phyloP scores from a whole-genome alignment of 2,888 invertebrate genomes.

The Reticulitermes lucifugus region DNA sequence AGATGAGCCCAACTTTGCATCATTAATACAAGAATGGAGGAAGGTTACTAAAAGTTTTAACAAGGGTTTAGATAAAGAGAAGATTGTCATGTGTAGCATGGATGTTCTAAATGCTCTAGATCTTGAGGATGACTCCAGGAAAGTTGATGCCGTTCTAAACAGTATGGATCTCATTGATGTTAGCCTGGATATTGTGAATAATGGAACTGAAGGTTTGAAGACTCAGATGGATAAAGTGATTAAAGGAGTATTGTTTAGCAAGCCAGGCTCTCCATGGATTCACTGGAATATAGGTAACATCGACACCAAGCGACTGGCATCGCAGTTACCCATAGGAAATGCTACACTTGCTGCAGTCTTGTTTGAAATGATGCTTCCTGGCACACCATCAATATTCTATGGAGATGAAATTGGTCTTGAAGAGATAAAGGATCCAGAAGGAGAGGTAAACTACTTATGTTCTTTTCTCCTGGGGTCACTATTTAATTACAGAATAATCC shows the following conservation, averaged over 20 bases:
- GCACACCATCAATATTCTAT: slow-evolving; percentile 88
- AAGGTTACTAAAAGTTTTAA: slow-evolving; percentile 61
- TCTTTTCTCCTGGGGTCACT: too few relatives aligned
- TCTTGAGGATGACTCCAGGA: slow-evolving; percentile 63
- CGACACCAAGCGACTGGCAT: slow-evolving; percentile 71
- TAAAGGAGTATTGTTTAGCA: slow-evolving; percentile 69
- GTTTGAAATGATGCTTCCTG: slow-evolving; percentile 86
- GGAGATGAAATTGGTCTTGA: slow-evolving; percentile 89
- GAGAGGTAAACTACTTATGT: slow-evolving; percentile 60
- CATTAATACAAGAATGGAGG: slow-evolving; percentile 76
- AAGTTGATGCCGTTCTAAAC: slow-evolving; percentile 69
- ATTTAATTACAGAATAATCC: too few relatives aligned
- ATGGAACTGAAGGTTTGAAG: slow-evolving; percentile 71
- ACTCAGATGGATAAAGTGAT: slow-evolving; percentile 70
- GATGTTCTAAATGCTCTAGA: slow-evolving; percentile 66
- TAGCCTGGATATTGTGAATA: slow-evolving; percentile 68
- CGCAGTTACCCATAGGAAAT: slow-evolving; percentile 67
- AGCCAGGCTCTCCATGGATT: slow-evolving; percentile 78
- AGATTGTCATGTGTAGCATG: slow-evolving; percentile 76
- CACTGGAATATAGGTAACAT: slow-evolving; percentile 83
- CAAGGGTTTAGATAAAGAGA: slow-evolving; percentile 59
- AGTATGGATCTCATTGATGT: slow-evolving; percentile 80
- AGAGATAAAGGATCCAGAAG: slow-evolving; percentile 69
- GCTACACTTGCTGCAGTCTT: slow-evolving; percentile 77
- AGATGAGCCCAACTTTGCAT: slow-evolving; percentile 70